phyloP scores from a whole-genome alignment of 2,888 invertebrate genomes.

The Erpobdella octoculata region DNA sequence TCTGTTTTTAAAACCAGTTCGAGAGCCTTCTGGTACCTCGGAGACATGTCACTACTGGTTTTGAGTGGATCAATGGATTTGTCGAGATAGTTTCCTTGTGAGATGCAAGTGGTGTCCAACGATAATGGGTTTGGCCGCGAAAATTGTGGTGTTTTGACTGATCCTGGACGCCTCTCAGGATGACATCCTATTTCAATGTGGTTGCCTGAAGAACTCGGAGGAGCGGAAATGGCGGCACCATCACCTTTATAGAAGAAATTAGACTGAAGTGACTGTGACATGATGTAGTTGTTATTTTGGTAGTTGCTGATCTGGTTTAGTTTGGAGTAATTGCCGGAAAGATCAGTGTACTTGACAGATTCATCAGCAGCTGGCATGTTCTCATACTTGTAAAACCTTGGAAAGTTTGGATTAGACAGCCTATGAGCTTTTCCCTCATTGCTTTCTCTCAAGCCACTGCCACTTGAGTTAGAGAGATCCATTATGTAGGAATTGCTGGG shows the following conservation, averaged over 20 bases:
- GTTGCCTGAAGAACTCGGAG: no score
- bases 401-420: background rate
- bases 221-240: no score
- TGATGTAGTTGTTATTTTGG: constrained; percentile 8
- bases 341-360: background rate
- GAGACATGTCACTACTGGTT: background rate
- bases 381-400: background rate
- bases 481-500: background rate
- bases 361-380: background rate
- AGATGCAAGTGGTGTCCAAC: background rate
- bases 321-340: background rate
- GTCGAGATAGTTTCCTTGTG: no score
- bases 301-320: background rate
- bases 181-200: no score
- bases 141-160: background rate
- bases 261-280: background rate
- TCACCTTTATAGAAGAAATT: background rate
- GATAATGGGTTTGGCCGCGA: background rate
- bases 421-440: background rate
- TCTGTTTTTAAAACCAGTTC: background rate
- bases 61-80: background rate
- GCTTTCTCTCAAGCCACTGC: background rate
- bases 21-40: background rate
- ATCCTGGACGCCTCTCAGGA: background rate
- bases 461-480: background rate